These are phyloP conservation scores for Glareola pratincola DNA, from an alignment of 2,113 vertebrate species.

Conservation along the genomic window DNA sequence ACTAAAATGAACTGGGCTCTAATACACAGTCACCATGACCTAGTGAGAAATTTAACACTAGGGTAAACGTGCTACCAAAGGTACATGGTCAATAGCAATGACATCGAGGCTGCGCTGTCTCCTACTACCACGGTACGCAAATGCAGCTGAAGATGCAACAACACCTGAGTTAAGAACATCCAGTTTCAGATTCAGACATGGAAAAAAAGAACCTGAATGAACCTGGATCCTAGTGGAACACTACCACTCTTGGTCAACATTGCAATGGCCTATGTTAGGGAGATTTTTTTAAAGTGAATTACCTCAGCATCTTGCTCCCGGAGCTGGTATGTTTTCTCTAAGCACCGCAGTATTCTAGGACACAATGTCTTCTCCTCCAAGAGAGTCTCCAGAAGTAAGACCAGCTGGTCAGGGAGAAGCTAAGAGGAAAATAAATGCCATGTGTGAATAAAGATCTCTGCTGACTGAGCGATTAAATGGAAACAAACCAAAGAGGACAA, in stretches of 20 bases:
- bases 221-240: background rate
- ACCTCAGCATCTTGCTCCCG: constrained; percentile 90
- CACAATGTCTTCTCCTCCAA: constrained; percentile 83
- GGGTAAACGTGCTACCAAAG: background rate
- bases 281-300: constrained; percentile 8
- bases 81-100: rapidly evolving
- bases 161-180: background rate
- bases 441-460: constrained; percentile 9
- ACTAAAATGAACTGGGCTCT: background rate
- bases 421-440: constrained; percentile 68
- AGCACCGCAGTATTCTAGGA: constrained; percentile 64
- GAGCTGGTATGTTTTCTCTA: constrained; percentile 81
- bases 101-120: background rate
- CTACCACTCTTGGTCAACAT: background rate
- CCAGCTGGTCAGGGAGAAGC: constrained; percentile 89
- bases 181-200: background rate
- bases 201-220: background rate
- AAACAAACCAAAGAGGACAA: background rate
- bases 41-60: background rate
- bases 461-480: background rate
- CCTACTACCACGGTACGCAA: background rate
- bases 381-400: constrained; percentile 90
- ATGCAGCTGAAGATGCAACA: background rate
- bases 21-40: background rate
- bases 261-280: rapidly evolving